A percentile compares a stretch with the other conserved stretches of the same genome.
Conservation (phyloP, 2,797 vertebrate species). For the Lacerta bilineata region DNA sequence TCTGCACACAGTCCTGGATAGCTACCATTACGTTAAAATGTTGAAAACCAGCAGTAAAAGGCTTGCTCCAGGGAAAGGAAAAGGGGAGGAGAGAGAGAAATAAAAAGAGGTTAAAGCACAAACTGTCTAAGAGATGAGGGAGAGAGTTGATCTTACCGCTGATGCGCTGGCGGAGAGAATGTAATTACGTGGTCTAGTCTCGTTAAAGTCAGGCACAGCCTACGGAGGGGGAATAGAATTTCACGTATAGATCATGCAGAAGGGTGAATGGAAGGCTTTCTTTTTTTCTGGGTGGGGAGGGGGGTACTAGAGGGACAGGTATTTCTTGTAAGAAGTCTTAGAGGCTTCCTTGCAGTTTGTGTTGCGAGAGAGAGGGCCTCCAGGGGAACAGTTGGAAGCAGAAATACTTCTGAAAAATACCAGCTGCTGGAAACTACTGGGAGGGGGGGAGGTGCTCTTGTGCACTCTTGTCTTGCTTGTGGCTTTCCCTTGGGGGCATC, state of each 20-base stretch:
- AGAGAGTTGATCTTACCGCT: slow-evolving; percentile 87
- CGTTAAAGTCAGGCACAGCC: slow-evolving; percentile 95
- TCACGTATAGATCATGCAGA: slow-evolving; percentile 73
- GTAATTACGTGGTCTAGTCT: slow-evolving; percentile 97
- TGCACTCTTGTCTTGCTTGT: too few species aligned
- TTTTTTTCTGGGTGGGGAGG: neutral
- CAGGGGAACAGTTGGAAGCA: too few species aligned
- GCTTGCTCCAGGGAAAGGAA: slow-evolving; percentile 37
- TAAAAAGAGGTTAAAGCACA: neutral
- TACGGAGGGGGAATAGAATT: slow-evolving; percentile 78
- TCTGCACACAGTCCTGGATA: slow-evolving; percentile 5
- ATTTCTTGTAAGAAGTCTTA: too few species aligned
- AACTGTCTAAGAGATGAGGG: neutral
- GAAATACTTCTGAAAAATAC: too few species aligned
- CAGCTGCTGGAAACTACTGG: too few species aligned
- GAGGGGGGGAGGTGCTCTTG: too few species aligned
- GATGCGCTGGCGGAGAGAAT: slow-evolving; percentile 96
- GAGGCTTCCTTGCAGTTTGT: too few species aligned
- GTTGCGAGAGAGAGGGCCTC: too few species aligned
- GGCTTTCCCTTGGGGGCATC: too few species aligned
- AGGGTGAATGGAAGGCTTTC: neutral
- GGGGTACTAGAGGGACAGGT: neutral
- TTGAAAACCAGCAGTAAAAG: slow-evolving; percentile 66
- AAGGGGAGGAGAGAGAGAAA: neutral
- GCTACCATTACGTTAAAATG: slow-evolving; percentile 73